Base-by-base conservation (phyloP, 92 coral and sea anemone species). In the Heteractis magnifica region DNA sequence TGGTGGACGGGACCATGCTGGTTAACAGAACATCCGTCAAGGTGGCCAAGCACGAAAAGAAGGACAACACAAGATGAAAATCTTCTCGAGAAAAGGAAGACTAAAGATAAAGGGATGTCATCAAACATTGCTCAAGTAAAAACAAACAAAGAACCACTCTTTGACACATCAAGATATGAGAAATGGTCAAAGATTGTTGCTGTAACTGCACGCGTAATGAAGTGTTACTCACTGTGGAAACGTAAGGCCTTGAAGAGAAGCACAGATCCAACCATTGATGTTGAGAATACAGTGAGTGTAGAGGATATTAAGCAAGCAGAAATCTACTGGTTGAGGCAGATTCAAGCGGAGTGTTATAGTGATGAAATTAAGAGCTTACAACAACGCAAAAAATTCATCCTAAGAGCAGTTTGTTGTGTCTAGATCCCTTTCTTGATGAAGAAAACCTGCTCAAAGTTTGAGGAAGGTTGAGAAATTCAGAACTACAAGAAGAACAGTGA, bases 1-100 rank as follows among this genome's bases (percentile, higher is more conserved):
- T 75, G 79, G 62, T 75, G 79, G 79, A 75, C 79, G 0, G 77
- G 77, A 49, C 77, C 77, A 44, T 26, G 52, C 52, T 75, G 79
- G 79, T 51, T 75, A 75, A 0, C 58, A 9, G 21, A n/a, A 75
- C 59, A 49, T 1, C 79, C 41, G 23, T 49, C 79, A 49, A 49
- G 5, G 8, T 75, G 79, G 62, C 79, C 79, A 75, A 51, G 14
- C 14, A 75, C 62, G 4, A 18, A 48, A 0, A 51, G 34, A 8
- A 51, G 51, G 20, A 10, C 4, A 18, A 75, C 5, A 13, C 79
- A 75, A 49, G 79, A 75, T 49, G 10, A 51, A 48, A 59, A 75
- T 51, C 79, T 75, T 75, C 48, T 65, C n/a, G 62, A 75, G 21
- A 75, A 51, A 50, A 50, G 56, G 20, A 75, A 75, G 58, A n/a